Evolutionary conservation across 2,113 vertebrate genomes (phyloP), one percentile per base, ranked within the genome.

Genomic region (Suricata suricatta): DNA sequence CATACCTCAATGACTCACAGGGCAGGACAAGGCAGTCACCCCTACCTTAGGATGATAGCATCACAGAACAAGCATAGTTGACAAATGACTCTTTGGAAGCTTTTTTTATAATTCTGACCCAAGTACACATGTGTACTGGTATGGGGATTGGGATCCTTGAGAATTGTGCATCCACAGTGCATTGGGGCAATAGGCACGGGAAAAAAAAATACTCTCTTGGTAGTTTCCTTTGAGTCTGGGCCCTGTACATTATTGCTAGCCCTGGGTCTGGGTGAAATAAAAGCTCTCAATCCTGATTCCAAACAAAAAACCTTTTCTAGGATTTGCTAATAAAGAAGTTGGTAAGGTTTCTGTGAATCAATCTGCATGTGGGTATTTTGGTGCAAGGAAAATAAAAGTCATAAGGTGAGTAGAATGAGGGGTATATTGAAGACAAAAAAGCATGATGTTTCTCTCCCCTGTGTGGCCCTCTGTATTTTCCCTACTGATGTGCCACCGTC

Each of bases 81-180:
- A 25, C 17, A 69, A 11, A 3, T 50, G 5, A 71, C 60, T 86
- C 7, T 47, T 12, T 10, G 4, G 52, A 17, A 60, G 4, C 5
- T 7, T 79, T 29, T 76, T 10, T n/a, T 8, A 10, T 7, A 76
- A 25, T 60, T 19, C 23, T 2, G 1, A 63, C 19, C 27, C 35
- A 54, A 6, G 7, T 54, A 19, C 1, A 3, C 54, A 8, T 17
- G 14, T 10, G 3, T 71, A 44, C 15, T 16, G 8, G 14, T 44
- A 7, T 5, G 1, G 6, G 71, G 14, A 16, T 5, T 72, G 29
- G 6, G 29, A 68, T 74, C n/a, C n/a, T 38, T 82, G 11, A 4
- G 6, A 0, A 23, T 31, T 21, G 0, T 44, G 1, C 33, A 23
- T 41, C 16, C 1, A 41, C 10, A 13, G 15, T 60, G 1, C 17